Evolutionary conservation across 2,797 vertebrate species (phyloP), one percentile per base, ranked within the genome.

Genomic region (Rhadinocentrus ornatus): DNA sequence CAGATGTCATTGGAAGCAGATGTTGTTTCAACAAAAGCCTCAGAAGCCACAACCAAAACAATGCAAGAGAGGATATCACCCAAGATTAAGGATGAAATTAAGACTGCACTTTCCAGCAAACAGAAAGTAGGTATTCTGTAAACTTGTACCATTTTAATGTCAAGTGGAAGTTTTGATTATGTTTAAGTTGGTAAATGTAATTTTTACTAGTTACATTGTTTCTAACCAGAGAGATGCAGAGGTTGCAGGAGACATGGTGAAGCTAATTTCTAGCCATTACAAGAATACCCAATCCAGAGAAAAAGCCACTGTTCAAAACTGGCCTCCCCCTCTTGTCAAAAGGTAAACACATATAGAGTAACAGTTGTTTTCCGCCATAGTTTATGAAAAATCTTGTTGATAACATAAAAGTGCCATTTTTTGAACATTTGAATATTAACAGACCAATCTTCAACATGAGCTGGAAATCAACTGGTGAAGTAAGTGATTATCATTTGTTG

Each of bases 261-360:
- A 92, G 58, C 75, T 76, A 31, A 95, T 95, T 77, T 93, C 93
- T 2, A 93, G 82, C 63, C 91, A 78, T 74, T 93, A 94, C 24
- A 71, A 90, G 48, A 76, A 62, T 54, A 60, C 60, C 53, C 26
- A 69, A 34, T 35, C 57, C 39, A 70, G 35, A 56, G 58, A 10
- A 18, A 91, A 86, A 67, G 24, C 55, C 29, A 20, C n/a, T 3
- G 10, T 24, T 22, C 74, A 63, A 26, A 65, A 1, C 56, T 71
- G 66, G 58, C 73, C 64, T 41, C 73, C 63, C 72, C 37, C 81
- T 61, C 16, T 37, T 15, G 12, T 71, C 35, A 89, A 75, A 71
- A 93, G 88, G 94, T 94, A 75, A 13, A 55, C 37, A 53, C 22
- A 46, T 6, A 15, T 22, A 44, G 4, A 0, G 10, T 10, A 12